Evolutionary conservation across 1,140 invertebrate genomes (phyloP).

Genomic region (Lepidotrigona ventralis): DNA sequence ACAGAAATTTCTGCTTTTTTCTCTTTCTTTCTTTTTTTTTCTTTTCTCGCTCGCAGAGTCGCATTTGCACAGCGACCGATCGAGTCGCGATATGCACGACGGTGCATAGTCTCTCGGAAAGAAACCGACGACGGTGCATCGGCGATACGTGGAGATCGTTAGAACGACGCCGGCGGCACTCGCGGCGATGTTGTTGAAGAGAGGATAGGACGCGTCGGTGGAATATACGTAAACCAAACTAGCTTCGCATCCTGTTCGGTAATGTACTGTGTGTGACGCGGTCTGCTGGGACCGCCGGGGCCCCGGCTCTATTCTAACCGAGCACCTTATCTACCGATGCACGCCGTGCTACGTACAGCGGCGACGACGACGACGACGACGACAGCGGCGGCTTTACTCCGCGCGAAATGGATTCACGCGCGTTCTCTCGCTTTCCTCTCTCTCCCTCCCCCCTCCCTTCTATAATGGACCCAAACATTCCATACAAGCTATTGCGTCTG

Average conservation of each 20-base stretch:
- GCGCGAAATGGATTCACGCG: slow-evolving; percentile 30
- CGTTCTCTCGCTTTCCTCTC: not conserved
- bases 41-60: no score
- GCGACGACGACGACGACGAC: no score
- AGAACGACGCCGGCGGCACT: slow-evolving; percentile 27
- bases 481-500: not conserved
- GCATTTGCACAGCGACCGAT: not conserved
- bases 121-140: slow-evolving; percentile 7
- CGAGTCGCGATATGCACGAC: not conserved
- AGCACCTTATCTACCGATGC: slow-evolving; percentile 60
- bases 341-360: slow-evolving; percentile 12
- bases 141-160: slow-evolving; percentile 14
- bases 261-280: slow-evolving; percentile 62
- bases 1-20: no score
- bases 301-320: slow-evolving; percentile 50
- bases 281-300: slow-evolving; percentile 57
- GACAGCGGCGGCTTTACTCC: not conserved
- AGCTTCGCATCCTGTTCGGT: slow-evolving; percentile 45
- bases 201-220: slow-evolving; percentile 22
- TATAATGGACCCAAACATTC: slow-evolving; percentile 48
- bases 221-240: slow-evolving; percentile 38
- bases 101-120: not conserved
- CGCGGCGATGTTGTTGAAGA: slow-evolving; percentile 5
- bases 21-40: no score
- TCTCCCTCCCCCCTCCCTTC: no score